Percentiles rank a stretch among this genome's conserved stretches.
Evolutionary conservation across 2,113 vertebrate genomes (phyloP).

Genomic region (Mesocricetus auratus): DNA sequence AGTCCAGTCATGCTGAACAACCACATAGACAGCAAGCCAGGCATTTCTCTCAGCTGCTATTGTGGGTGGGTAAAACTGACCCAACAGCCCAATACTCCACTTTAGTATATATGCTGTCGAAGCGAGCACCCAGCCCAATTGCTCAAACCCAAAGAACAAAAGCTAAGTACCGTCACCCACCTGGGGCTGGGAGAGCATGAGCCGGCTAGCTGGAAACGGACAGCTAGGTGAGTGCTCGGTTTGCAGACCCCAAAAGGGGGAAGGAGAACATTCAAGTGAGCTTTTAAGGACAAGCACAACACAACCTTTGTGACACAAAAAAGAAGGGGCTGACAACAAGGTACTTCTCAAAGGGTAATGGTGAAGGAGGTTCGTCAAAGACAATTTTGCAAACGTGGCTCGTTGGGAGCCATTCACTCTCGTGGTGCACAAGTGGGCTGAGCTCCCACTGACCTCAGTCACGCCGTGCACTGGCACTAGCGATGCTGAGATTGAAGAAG

Average conservation of each 20-base stretch:
- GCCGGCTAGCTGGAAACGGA: neutral
- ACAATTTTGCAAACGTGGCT: neutral
- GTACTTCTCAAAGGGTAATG: neutral
- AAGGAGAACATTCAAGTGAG: neutral
- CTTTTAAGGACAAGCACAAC: neutral
- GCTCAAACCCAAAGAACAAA: neutral
- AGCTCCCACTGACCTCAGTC: neutral
- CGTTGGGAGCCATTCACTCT: neutral
- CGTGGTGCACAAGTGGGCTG: no score
- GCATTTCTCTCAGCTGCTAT: neutral
- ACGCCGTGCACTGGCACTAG: neutral
- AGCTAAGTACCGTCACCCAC: neutral
- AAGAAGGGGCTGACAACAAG: neutral
- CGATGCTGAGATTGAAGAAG: neutral
- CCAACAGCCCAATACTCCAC: neutral
- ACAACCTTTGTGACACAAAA: neutral
- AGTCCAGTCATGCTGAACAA: neutral
- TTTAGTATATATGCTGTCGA: no score
- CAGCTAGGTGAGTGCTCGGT: neutral
- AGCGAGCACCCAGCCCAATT: no score
- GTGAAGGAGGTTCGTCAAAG: neutral
- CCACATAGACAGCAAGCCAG: neutral
- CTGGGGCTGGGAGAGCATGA: neutral
- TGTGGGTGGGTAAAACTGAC: neutral
- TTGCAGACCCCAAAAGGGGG: neutral